Evolutionary conservation across 1,140 invertebrate species (phyloP).

Genomic region (Holcopasites calliopsidis): DNA sequence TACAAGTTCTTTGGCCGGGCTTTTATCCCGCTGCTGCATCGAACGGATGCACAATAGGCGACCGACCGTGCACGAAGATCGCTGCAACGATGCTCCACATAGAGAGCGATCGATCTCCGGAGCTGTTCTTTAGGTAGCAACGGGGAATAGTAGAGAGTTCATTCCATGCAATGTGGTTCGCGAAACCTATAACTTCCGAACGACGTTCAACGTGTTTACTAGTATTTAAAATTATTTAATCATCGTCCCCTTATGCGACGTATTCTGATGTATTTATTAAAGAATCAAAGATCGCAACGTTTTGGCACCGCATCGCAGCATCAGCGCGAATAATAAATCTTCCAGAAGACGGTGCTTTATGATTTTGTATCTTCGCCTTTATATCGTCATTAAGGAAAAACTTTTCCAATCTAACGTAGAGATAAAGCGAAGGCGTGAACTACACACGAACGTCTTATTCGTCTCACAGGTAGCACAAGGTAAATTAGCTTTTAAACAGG

Average conservation of each 20-base stretch:
- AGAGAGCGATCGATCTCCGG: slow-evolving; percentile 39
- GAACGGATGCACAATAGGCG: slow-evolving; percentile 35
- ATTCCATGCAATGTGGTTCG: background rate
- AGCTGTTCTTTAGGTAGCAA: slow-evolving; percentile 14
- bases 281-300: background rate
- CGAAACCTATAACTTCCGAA: slow-evolving; percentile 2
- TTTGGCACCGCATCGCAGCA: no score
- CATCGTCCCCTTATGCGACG: no score
- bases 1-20: no score
- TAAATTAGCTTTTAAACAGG: background rate
- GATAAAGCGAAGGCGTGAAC: background rate
- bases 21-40: slow-evolving; percentile 27
- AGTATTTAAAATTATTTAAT: no score
- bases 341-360: background rate
- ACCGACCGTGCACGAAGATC: slow-evolving; percentile 22
- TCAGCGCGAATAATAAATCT: background rate
- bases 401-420: no score
- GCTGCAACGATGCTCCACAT: slow-evolving; percentile 37
- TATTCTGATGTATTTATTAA: no score
- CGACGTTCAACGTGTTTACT: slow-evolving; percentile 6
- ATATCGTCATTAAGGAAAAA: background rate
- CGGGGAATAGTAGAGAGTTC: background rate
- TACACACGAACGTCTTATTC: background rate
- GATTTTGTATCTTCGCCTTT: background rate
- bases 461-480: background rate